Evolutionary conservation across 2,888 invertebrate genomes (phyloP), one percentile per base, ranked within the genome.

Genomic region (Conops quadrifasciatus): DNA sequence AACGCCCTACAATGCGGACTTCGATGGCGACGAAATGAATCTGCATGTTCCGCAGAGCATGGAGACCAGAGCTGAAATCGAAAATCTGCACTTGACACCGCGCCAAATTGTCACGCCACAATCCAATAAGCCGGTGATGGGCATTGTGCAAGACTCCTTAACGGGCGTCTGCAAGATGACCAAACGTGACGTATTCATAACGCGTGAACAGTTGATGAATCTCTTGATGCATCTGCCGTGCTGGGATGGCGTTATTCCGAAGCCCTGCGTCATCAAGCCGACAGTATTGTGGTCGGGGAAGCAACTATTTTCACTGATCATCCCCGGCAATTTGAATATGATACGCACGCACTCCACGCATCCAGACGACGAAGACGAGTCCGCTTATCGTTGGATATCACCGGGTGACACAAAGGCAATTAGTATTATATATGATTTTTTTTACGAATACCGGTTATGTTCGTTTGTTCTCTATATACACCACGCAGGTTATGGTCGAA

Each of bases 231-330:
- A 94, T 83, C 89, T 98, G 81, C 98, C 98, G 0, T 94, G 93
- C 78, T 98, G 98, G 98, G 94, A 98, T 87, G 98, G 98, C 26
- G 95, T 96, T 88, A 94, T 98, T 89, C 98, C 98, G 0, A 94
- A 95, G 81, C 78, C 78, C 5, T 73, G 73, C 15, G 75, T 97
- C 95, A 87, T 97, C 72, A 97, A 96, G 86, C 97, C 97, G 0
- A 93, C 93, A 83, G 94, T 95, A 0, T 84, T 97, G 65, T 97
- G 97, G 97, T 97, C 97, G 43, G 97, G 94, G 45, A 97, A 97
- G 86, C 97, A 97, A 86, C 88, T 98, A 72, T 97, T 98, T 85
- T 95, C 97, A 1, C 87, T 98, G 5, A 97, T 98, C 80, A 98
- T 98, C 86, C 79, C 79, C 77, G 96, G 97, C 51, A 95, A 96